Conservation (phyloP, 1,140 invertebrate genomes). For the Drosophila nebulosa region DNA sequence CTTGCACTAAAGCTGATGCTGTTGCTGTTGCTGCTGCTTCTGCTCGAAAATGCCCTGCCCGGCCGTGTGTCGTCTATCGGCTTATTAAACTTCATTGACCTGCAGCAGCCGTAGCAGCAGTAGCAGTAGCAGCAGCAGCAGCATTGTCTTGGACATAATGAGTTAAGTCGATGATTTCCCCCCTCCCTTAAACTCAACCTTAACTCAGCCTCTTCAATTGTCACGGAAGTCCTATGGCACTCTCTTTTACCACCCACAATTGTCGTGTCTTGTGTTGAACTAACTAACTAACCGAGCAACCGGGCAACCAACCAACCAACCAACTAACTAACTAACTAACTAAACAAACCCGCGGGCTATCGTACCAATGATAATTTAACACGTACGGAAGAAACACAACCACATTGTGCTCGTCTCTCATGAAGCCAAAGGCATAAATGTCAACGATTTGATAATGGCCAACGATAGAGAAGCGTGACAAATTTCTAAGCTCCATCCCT, state of each 20-base stretch:
- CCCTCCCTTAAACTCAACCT: background rate
- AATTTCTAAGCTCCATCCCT: constrained; percentile 34
- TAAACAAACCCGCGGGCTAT: constrained; percentile 66
- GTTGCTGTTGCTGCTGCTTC: too few relatives aligned
- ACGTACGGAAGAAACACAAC: constrained; percentile 40
- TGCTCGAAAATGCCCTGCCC: constrained; percentile 9
- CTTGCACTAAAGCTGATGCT: too few relatives aligned
- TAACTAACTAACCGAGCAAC: constrained; percentile 46
- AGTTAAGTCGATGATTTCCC: constrained; percentile 22
- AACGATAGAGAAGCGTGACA: constrained; percentile 46
- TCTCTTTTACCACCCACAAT: background rate
- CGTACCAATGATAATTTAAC: constrained; percentile 59
- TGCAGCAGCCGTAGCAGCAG: constrained; percentile 13
- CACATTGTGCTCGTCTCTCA: constrained; percentile 61
- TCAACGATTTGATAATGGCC: constrained; percentile 78
- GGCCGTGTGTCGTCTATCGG: constrained; percentile 37
- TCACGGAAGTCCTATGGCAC: background rate
- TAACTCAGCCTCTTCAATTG: background rate
- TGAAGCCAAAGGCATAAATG: constrained; percentile 69
- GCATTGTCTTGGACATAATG: constrained; percentile 8
- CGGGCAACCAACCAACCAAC: constrained; percentile 62
- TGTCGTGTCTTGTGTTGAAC: constrained; percentile 8
- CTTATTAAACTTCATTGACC: constrained; percentile 43
- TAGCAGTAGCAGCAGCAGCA: background rate
- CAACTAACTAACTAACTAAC: constrained; percentile 67